A percentile compares a stretch with the other conserved stretches of the same genome.
Conservation (phyloP, 2,797 vertebrate genomes). For the Crypturellus tataupa region DNA sequence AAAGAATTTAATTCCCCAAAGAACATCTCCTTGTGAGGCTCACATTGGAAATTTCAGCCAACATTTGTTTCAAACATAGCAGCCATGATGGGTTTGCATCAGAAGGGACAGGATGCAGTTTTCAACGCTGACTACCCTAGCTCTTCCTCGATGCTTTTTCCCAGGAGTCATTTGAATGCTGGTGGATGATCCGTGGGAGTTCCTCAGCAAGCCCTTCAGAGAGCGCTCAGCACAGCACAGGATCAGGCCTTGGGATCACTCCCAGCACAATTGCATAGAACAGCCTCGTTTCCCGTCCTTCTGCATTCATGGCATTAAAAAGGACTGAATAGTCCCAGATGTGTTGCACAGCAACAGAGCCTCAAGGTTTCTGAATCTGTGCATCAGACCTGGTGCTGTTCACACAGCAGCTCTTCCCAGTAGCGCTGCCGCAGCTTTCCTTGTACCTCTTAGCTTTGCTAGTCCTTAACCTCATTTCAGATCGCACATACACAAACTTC, state of each 20-base stretch:
- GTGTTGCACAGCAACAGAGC: constrained; percentile 5
- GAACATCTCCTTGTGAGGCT: not conserved
- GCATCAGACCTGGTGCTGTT: not conserved
- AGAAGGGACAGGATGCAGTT: not conserved
- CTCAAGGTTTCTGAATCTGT: not conserved
- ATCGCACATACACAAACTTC: not conserved
- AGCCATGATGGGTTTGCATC: not conserved
- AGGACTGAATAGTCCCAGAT: constrained; percentile 13
- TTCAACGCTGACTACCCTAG: not conserved
- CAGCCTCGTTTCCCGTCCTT: not conserved
- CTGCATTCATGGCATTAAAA: not conserved
- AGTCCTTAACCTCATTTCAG: not conserved
- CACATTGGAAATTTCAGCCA: not conserved
- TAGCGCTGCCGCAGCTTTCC: constrained; percentile 6
- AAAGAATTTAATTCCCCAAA: not conserved
- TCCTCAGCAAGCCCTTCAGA: not conserved
- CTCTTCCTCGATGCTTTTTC: not conserved
- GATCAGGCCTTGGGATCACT: not conserved
- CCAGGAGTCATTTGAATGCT: not conserved
- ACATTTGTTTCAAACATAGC: not conserved
- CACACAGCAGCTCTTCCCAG: not conserved
- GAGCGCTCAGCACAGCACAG: accelerated
- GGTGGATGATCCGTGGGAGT: not conserved
- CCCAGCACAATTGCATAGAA: not conserved
- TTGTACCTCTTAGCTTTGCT: not conserved